Conservation (phyloP, 2,797 vertebrate genomes). For the Phrynocephalus guinanensis region DNA sequence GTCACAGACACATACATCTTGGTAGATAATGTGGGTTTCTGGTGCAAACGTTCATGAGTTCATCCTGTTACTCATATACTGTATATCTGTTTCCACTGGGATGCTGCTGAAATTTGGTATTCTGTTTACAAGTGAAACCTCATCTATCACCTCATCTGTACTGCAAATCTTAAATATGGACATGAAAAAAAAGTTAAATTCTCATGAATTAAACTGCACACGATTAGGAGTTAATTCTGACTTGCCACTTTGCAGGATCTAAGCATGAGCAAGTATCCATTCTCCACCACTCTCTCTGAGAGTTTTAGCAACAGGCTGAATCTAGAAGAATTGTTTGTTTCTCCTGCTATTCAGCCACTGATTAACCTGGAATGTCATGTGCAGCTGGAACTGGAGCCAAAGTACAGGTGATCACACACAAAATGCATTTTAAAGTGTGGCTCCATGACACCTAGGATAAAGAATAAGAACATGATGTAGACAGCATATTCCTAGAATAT, state of each 20-base stretch:
- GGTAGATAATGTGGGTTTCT: background rate
- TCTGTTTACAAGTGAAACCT: no score
- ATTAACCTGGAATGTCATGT: background rate
- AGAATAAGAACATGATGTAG: background rate
- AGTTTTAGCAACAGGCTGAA: background rate
- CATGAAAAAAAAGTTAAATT: conserved; percentile 10
- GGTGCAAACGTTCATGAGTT: no score
- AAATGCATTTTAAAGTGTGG: background rate
- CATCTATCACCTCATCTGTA: no score
- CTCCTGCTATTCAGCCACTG: background rate
- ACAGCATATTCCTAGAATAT: background rate
- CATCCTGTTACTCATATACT: background rate
- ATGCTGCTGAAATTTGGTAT: background rate
- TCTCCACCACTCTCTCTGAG: background rate
- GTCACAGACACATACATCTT: background rate
- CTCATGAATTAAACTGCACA: background rate
- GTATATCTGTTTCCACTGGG: background rate
- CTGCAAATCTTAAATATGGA: background rate
- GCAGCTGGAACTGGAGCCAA: background rate
- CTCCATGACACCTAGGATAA: background rate
- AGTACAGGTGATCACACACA: background rate
- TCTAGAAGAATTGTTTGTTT: background rate
- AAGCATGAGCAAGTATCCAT: background rate
- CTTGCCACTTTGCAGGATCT: background rate
- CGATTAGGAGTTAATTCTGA: background rate